These are phyloP conservation scores for Psophia crepitans DNA, from an alignment of 2,113 vertebrate species.

Conservation along the genomic window DNA sequence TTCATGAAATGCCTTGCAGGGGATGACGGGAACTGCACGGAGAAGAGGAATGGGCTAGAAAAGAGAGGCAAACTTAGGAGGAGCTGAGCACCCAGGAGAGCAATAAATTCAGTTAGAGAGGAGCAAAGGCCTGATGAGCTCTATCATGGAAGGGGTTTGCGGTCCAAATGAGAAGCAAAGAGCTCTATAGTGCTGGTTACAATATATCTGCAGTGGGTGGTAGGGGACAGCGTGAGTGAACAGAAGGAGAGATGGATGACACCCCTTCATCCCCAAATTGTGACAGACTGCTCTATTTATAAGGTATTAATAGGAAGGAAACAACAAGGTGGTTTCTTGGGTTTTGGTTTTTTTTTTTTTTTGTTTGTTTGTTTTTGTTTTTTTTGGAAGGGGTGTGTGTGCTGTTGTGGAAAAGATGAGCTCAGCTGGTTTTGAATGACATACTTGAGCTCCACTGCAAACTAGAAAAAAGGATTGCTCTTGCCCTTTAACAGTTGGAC, in stretches of 20 bases:
- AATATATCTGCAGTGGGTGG: not conserved
- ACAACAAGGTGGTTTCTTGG: not conserved
- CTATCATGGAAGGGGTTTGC: not conserved
- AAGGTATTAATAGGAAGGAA: not conserved
- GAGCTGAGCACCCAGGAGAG: not conserved
- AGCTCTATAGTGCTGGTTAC: not conserved
- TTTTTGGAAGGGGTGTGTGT: accelerated
- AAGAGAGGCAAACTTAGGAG: not conserved
- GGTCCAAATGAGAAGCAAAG: not conserved
- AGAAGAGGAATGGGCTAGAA: not conserved
- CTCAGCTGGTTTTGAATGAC: not conserved
- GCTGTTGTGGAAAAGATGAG: too few relatives aligned
- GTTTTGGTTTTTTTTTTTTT: not conserved
- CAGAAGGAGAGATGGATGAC: not conserved
- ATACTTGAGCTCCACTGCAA: not conserved
- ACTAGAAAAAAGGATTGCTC: not conserved
- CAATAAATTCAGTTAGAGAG: not conserved
- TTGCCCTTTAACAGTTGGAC: not conserved
- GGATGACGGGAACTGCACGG: not conserved
- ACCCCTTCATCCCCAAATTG: not conserved
- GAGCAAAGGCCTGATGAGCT: not conserved
- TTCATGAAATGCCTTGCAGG: not conserved
- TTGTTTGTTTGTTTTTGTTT: not conserved
- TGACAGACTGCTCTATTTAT: not conserved
- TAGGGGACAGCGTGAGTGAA: not conserved